A percentile compares a stretch with the other conserved stretches of the same genome.
Evolutionary conservation across 2,888 invertebrate genomes (phyloP).

Genomic region (Mesoligia furuncula): DNA sequence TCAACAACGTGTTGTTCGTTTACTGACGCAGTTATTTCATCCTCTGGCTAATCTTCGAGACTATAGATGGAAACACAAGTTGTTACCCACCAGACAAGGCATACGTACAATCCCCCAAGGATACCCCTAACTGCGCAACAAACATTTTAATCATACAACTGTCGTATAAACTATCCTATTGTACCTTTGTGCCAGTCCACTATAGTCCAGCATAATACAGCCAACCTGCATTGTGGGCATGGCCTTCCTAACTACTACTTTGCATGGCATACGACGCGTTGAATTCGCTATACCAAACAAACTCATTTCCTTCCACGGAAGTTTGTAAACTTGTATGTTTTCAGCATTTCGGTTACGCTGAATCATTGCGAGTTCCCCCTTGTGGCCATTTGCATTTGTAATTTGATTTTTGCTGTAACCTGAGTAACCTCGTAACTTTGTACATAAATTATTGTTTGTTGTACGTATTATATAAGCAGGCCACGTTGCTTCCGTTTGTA

Average conservation of each 20-base stretch:
- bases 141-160: slow-evolving; percentile 42
- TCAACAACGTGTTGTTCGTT: too few relatives aligned
- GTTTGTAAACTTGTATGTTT: slow-evolving; percentile 34
- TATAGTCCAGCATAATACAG: slow-evolving; percentile 43
- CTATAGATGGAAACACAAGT: background rate
- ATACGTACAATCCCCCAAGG: slow-evolving; percentile 11
- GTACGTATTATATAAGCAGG: slow-evolving; percentile 25
- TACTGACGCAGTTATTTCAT: background rate
- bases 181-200: slow-evolving; percentile 48
- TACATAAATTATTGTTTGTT: slow-evolving; percentile 2
- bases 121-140: slow-evolving; percentile 24
- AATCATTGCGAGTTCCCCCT: slow-evolving; percentile 38
- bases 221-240: slow-evolving; percentile 41
- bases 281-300: slow-evolving; percentile 26
- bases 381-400: slow-evolving; percentile 42
- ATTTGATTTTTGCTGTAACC: slow-evolving; percentile 35
- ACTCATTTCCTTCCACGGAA: slow-evolving; percentile 40
- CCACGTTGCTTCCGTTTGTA: slow-evolving; percentile 10
- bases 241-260: slow-evolving; percentile 46
- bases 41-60: background rate
- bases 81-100: background rate
- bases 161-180: slow-evolving; percentile 38
- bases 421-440: slow-evolving; percentile 22
- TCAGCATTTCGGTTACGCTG: slow-evolving; percentile 18
- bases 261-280: slow-evolving; percentile 38